phyloP scores from a whole-genome alignment of 1,140 invertebrate species.

The Leptinotarsa defecta region DNA sequence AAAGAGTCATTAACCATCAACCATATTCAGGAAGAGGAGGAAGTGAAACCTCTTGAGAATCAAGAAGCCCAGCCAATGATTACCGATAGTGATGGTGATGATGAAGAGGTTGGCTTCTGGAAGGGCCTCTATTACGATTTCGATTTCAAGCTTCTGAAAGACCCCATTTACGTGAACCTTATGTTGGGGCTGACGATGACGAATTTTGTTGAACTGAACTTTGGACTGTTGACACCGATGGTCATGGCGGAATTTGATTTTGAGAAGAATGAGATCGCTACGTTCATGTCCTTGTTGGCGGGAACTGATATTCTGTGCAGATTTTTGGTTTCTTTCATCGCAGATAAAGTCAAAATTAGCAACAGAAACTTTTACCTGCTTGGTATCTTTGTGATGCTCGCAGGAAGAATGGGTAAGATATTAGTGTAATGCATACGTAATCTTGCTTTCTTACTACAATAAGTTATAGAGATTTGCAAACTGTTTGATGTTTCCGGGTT shows the following conservation, averaged over 20 bases:
- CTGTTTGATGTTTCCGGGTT: no score
- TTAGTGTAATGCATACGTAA: no score
- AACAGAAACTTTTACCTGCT: conserved; percentile 71
- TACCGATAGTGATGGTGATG: conserved; percentile 16
- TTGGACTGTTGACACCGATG: conserved; percentile 68
- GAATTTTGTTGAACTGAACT: conserved; percentile 71
- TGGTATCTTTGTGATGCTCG: conserved; percentile 67
- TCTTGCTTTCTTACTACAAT: no score
- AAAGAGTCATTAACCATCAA: conserved; percentile 7
- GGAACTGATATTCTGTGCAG: conserved; percentile 64
- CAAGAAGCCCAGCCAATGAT: conserved; percentile 13
- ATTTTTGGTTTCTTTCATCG: conserved; percentile 65
- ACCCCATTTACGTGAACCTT: conserved; percentile 66
- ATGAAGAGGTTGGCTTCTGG: conserved; percentile 33
- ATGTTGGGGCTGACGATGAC: conserved; percentile 70
- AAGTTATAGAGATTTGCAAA: no score
- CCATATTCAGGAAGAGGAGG: not conserved
- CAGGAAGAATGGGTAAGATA: conserved; percentile 66
- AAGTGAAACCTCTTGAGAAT: conserved; percentile 9
- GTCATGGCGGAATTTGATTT: conserved; percentile 66
- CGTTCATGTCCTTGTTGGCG: conserved; percentile 64
- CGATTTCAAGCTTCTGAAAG: conserved; percentile 62
- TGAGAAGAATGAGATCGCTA: conserved; percentile 62
- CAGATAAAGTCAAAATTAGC: conserved; percentile 66
- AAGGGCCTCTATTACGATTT: conserved; percentile 58